These are phyloP conservation scores for Pocillopora meandrina DNA, from an alignment of 92 coral and sea anemone species.

Conservation along the genomic window DNA sequence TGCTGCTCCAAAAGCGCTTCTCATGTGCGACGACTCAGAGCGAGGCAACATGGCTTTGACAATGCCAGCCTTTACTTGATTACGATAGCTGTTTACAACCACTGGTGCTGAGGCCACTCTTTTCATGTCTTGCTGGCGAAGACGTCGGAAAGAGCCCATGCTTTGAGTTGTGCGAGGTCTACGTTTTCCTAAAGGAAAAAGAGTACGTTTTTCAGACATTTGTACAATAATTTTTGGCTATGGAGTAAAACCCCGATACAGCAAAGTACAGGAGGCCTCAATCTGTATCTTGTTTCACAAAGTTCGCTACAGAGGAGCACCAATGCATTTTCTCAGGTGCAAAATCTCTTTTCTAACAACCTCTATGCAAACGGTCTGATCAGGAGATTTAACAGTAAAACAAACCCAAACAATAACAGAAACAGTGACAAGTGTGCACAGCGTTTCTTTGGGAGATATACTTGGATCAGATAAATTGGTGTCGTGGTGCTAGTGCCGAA, in stretches of 20 bases:
- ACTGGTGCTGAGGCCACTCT: conserved; percentile 82
- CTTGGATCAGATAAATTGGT: neutral
- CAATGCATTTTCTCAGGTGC: too few relatives aligned
- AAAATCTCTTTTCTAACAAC: too few relatives aligned
- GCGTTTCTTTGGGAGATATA: neutral
- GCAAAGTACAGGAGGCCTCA: too few relatives aligned
- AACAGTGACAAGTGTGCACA: too few relatives aligned
- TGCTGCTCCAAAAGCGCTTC: conserved; percentile 63
- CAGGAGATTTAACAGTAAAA: too few relatives aligned
- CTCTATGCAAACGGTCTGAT: too few relatives aligned
- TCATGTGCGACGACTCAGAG: conserved; percentile 38
- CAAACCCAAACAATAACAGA: too few relatives aligned
- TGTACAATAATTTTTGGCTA: too few relatives aligned
- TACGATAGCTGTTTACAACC: conserved; percentile 63
- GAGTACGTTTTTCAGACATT: too few relatives aligned
- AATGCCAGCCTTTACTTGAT: conserved; percentile 68
- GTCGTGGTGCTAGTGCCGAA: neutral
- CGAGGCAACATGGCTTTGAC: conserved; percentile 69
- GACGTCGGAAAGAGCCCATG: conserved; percentile 62
- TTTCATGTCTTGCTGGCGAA: conserved; percentile 56
- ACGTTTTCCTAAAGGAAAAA: conserved; percentile 59
- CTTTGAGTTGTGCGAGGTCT: conserved; percentile 95
- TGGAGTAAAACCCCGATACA: too few relatives aligned
- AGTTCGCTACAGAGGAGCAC: too few relatives aligned
- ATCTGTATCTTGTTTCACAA: too few relatives aligned